phyloP scores from a whole-genome alignment of 2,113 vertebrate genomes.

The Athene cunicularia region DNA sequence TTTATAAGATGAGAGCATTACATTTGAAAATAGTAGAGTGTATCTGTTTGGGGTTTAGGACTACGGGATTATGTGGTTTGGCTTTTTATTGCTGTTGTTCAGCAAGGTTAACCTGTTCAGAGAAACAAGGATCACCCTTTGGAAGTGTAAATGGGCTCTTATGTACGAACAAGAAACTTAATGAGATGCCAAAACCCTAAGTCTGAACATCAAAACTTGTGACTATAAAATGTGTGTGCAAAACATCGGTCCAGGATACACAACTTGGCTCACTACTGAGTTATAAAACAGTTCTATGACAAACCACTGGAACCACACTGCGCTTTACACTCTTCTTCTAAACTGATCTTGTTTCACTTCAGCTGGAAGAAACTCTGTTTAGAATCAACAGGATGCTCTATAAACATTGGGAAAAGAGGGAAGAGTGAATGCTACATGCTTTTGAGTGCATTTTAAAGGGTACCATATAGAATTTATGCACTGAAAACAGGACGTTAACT shows the following conservation, averaged over 20 bases:
- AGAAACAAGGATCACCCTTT: neutral
- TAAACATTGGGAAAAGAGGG: neutral
- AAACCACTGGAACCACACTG: neutral
- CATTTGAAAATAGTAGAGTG: neutral
- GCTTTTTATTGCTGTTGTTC: neutral
- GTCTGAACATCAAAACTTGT: neutral
- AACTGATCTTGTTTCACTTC: neutral
- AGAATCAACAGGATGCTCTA: neutral
- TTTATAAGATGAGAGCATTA: neutral
- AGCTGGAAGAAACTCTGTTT: neutral
- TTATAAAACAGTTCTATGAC: neutral
- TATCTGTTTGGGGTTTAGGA: neutral
- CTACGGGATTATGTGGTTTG: neutral
- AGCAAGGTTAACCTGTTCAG: neutral
- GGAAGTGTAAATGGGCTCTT: neutral
- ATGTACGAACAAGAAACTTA: neutral
- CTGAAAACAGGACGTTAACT: conserved; percentile 57
- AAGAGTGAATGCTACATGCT: conserved; percentile 40
- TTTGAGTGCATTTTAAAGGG: conserved; percentile 57
- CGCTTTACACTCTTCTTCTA: neutral
- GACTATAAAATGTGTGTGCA: neutral
- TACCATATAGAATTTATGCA: conserved; percentile 53
- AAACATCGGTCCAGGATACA: neutral
- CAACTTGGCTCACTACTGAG: neutral
- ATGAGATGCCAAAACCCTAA: neutral